These are phyloP conservation scores for Sebastes oblongus DNA, from an alignment of 2,797 vertebrate species.

Conservation along the genomic window DNA sequence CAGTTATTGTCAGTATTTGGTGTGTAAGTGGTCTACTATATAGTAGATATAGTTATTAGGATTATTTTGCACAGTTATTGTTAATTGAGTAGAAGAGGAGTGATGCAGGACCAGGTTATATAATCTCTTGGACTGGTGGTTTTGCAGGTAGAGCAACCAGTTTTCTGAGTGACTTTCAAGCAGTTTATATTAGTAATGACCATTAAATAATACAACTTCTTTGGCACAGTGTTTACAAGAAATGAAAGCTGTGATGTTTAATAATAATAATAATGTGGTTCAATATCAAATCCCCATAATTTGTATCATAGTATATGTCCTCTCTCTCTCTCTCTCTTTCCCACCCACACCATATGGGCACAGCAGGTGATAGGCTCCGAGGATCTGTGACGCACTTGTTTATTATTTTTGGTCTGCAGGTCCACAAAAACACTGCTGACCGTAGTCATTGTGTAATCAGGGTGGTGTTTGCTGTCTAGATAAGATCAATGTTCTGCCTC, in stretches of 20 bases:
- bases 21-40: no score
- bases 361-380: background rate
- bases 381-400: conserved; percentile 27
- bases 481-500: background rate
- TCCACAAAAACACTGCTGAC: conserved; percentile 38
- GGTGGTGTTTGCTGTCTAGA: conserved; percentile 42
- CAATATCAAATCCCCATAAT: background rate
- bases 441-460: conserved; percentile 23
- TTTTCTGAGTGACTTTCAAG: background rate
- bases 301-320: background rate
- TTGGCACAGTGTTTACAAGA: background rate
- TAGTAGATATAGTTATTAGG: no score
- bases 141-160: background rate
- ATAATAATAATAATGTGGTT: background rate
- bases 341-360: background rate
- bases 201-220: background rate
- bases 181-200: background rate
- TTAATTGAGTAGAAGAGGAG: background rate
- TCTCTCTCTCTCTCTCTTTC: background rate
- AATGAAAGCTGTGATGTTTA: background rate
- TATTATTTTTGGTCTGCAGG: conserved; percentile 2
- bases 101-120: background rate
- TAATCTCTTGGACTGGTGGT: background rate
- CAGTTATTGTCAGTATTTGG: no score
- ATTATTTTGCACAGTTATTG: background rate